Base-by-base conservation (phyloP, 92 coral and sea anemone species). In the Metridium senile region DNA sequence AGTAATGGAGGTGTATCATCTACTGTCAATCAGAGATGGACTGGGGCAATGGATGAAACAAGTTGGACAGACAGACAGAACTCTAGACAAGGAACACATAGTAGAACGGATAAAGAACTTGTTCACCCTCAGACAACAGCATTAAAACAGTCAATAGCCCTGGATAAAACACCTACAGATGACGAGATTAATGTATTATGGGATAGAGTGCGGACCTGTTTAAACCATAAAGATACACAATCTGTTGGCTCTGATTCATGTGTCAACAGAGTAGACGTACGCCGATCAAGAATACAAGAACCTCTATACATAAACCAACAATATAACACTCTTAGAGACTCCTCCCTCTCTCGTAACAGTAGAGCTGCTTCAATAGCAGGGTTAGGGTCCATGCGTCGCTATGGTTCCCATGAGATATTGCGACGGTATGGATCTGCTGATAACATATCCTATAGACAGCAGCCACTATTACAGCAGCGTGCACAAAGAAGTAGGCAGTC, bases 171-270 rank as follows among this genome's bases (percentile, higher is more conserved):
- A 27, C 99, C 99, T 6, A 92, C 99, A 25, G 99, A 95, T 67
- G 99, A 95, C 18, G 99, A 95, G 58, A 95, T 95, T 31, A 95
- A 95, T 65, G 75, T 87, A 61, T 90, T 95, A 16, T 95, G 99
- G 99, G 99, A 88, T 46, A 89, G 91, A 68, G 99, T 95, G n/a
- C 89, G 99, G 13, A 84, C 82, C 30, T 96, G 97, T 80, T 86
- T 96, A 68, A 84, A 88, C 46, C 78, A 91, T 52, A 90, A 91
- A 62, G 87, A 76, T 23, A 76, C 90, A 7, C 93, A 89, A 61
- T 89, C 92, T 35, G 99, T 92, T 16, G 99, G 98, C 8, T 96
- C 99, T 33, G 99, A 96, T 78, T 96, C 99, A 10, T 86, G 94
- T 66, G 98, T 96, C 2, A 83, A 93, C 78, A 82, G 85, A 81